These are phyloP conservation scores for Lynx canadensis DNA, from an alignment of 2,113 vertebrate species.

Conservation along the genomic window DNA sequence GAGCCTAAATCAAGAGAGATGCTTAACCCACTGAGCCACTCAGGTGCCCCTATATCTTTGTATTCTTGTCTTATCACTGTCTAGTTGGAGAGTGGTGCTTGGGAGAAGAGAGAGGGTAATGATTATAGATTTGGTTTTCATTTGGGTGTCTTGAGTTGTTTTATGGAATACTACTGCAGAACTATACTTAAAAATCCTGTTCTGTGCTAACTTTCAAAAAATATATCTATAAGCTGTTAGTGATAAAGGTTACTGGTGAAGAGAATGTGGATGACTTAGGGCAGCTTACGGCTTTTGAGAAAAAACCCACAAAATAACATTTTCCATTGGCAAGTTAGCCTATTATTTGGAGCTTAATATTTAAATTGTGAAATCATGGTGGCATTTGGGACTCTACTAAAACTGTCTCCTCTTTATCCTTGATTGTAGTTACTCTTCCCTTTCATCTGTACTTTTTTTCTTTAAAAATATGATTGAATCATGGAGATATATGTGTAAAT, in stretches of 20 bases:
- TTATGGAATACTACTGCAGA: background rate
- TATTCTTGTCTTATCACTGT: background rate
- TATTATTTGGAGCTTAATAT: background rate
- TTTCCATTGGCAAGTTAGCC: background rate
- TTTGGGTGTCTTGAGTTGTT: background rate
- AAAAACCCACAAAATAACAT: background rate
- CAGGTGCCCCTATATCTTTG: background rate
- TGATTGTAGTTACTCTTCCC: background rate
- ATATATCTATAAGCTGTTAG: background rate
- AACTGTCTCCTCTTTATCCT: background rate
- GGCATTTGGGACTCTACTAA: background rate
- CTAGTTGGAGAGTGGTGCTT: background rate
- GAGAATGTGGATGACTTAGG: background rate
- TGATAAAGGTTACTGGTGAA: background rate
- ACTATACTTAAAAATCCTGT: background rate
- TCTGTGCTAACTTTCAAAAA: background rate
- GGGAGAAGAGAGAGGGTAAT: background rate
- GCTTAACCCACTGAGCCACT: too few relatives aligned
- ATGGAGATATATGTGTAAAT: background rate
- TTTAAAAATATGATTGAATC: background rate
- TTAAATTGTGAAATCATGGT: constrained; percentile 1
- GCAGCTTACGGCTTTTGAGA: background rate
- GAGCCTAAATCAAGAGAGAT: too few relatives aligned
- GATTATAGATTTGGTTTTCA: background rate
- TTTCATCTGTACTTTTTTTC: background rate